A percentile compares a stretch with the other conserved stretches of the same genome.
phyloP scores from a whole-genome alignment of 2,888 invertebrate genomes.

The Disparrhopalites patrizii region DNA sequence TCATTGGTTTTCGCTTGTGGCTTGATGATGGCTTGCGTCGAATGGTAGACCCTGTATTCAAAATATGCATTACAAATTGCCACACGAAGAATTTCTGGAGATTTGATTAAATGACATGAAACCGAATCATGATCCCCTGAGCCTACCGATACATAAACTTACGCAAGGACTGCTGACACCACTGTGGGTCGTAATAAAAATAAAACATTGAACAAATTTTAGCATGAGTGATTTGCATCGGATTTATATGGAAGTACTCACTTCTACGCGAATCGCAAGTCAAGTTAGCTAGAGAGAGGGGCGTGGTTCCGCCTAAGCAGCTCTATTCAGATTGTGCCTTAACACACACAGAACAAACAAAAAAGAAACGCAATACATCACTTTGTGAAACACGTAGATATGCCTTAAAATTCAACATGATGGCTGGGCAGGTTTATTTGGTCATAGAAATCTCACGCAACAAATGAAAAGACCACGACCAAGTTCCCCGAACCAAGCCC shows the following conservation, averaged over 20 bases:
- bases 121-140: constrained; percentile 20
- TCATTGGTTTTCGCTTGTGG: constrained; percentile 94
- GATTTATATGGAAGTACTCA: constrained; percentile 48
- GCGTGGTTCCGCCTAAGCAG: constrained; percentile 48
- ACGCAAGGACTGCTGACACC: constrained; percentile 19
- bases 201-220: constrained; percentile 11
- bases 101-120: constrained; percentile 1
- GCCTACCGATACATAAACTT: constrained; percentile 21
- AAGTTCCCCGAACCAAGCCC: constrained; percentile 16
- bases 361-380: constrained; percentile 49
- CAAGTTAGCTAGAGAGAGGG: constrained; percentile 48
- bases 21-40: constrained; percentile 84
- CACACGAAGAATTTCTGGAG: constrained; percentile 24
- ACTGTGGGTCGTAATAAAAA: constrained; percentile 15
- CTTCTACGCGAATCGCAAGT: constrained; percentile 48
- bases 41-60: constrained; percentile 68
- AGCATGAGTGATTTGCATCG: constrained; percentile 31
- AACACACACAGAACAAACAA: constrained; percentile 49
- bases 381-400: constrained; percentile 29
- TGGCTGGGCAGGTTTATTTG: constrained; percentile 8
- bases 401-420: constrained; percentile 21
- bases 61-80: constrained; percentile 5
- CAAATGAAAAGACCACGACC: constrained; percentile 16
- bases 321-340: constrained; percentile 49
- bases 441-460: constrained; percentile 12